Percentiles rank a stretch among this genome's conserved stretches.
These are phyloP conservation scores for Wasmannia auropunctata DNA, from an alignment of 1,140 invertebrate species.

Conservation along the genomic window DNA sequence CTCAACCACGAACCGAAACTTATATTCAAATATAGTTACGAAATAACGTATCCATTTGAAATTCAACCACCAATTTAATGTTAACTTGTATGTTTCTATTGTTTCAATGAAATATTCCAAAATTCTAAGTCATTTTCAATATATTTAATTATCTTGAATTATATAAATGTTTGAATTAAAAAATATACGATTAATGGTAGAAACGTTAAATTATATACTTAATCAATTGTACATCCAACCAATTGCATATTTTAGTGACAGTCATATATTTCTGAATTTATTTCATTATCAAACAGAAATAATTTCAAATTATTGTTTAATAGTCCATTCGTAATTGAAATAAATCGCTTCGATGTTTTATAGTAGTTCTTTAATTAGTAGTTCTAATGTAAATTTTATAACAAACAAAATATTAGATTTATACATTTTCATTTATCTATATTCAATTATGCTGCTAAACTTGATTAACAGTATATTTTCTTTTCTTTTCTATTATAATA, in stretches of 20 bases:
- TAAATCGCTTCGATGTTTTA: no score
- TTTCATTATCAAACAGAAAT: no score
- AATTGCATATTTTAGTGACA: background rate
- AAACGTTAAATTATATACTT: background rate
- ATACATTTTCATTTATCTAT: background rate
- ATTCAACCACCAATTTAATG: background rate
- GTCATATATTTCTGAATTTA: no score
- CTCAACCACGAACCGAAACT: background rate
- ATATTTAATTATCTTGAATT: background rate
- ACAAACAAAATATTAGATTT: background rate
- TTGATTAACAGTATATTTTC: background rate
- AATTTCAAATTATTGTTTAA: no score
- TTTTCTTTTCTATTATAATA: background rate
- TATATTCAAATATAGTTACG: background rate
- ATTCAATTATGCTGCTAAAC: background rate
- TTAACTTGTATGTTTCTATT: background rate
- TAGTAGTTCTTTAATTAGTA: no score
- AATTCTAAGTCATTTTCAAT: background rate
- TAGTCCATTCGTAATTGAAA: no score
- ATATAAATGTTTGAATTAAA: background rate
- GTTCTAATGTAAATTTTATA: background rate
- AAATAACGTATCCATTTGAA: background rate
- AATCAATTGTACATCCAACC: background rate
- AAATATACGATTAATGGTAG: background rate
- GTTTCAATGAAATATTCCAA: background rate